Percentiles rank a stretch among this genome's conserved stretches.
Evolutionary conservation across 2,888 invertebrate genomes (phyloP).

Genomic region (Synergus itoensis): DNA sequence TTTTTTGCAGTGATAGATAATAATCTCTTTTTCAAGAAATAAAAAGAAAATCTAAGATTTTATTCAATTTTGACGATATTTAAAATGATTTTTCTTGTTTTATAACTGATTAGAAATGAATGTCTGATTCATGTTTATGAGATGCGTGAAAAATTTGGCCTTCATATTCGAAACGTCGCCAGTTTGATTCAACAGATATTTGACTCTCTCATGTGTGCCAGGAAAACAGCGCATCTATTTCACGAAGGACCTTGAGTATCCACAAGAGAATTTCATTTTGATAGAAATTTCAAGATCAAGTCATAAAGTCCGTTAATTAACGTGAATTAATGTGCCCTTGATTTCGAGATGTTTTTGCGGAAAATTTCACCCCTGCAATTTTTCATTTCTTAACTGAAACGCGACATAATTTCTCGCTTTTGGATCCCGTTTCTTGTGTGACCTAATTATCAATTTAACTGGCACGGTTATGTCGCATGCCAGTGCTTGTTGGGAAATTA

Average conservation of each 20-base stretch:
- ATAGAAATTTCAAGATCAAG: conserved; percentile 45
- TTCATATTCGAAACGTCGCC: conserved; percentile 58
- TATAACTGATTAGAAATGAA: neutral
- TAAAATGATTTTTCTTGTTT: neutral
- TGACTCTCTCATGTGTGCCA: conserved; percentile 69
- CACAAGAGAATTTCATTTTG: conserved; percentile 61
- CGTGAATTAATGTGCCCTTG: neutral
- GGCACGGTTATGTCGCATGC: conserved; percentile 31
- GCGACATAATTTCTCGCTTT: neutral
- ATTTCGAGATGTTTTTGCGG: neutral
- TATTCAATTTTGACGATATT: neutral
- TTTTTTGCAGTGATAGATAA: neutral
- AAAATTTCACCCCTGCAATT: neutral
- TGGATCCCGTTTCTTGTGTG: conserved; percentile 13
- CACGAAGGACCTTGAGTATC: conserved; percentile 68
- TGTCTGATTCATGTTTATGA: conserved; percentile 5
- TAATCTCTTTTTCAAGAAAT: neutral
- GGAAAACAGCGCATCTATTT: conserved; percentile 71
- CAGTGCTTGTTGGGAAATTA: conserved; percentile 28
- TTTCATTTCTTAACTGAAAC: neutral
- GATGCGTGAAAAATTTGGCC: conserved; percentile 64
- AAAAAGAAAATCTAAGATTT: neutral
- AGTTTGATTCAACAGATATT: conserved; percentile 65
- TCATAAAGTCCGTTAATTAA: neutral
- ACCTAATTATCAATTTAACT: conserved; percentile 41